Evolutionary conservation across 2,113 vertebrate genomes (phyloP).

Genomic region (Dromas ardeola): DNA sequence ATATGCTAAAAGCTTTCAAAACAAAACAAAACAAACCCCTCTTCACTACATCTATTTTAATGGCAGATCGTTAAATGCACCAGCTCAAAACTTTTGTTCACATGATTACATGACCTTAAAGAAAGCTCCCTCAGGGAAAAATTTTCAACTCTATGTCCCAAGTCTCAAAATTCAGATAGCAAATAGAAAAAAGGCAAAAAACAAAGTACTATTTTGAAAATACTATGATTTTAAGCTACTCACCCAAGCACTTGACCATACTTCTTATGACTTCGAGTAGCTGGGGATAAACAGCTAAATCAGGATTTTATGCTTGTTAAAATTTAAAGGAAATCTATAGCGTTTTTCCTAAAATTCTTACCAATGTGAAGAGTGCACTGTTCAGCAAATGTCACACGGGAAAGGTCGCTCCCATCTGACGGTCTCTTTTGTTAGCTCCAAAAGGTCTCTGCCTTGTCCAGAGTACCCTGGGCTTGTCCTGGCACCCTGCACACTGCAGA

Average conservation of each 20-base stretch:
- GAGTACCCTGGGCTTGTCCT: background rate
- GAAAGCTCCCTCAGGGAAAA: background rate
- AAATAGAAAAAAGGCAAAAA: background rate
- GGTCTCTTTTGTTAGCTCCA: background rate
- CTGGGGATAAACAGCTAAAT: background rate
- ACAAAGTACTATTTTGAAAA: background rate
- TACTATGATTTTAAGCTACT: background rate
- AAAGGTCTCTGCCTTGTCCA: background rate
- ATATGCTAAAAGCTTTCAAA: background rate
- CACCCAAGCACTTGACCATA: background rate
- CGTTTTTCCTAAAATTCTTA: background rate
- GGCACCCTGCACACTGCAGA: background rate
- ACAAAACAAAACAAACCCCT: background rate
- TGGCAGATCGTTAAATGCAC: background rate
- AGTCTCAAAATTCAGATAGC: background rate
- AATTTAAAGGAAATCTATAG: background rate
- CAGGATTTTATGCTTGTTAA: background rate
- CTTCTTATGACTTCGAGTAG: background rate
- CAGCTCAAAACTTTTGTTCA: background rate
- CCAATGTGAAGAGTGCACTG: background rate
- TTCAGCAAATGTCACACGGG: background rate
- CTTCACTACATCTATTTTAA: background rate
- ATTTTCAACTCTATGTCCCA: background rate
- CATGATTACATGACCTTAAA: background rate
- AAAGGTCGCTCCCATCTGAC: background rate